phyloP scores from a whole-genome alignment of 2,888 invertebrate species.

The Charanyca ferruginea region DNA sequence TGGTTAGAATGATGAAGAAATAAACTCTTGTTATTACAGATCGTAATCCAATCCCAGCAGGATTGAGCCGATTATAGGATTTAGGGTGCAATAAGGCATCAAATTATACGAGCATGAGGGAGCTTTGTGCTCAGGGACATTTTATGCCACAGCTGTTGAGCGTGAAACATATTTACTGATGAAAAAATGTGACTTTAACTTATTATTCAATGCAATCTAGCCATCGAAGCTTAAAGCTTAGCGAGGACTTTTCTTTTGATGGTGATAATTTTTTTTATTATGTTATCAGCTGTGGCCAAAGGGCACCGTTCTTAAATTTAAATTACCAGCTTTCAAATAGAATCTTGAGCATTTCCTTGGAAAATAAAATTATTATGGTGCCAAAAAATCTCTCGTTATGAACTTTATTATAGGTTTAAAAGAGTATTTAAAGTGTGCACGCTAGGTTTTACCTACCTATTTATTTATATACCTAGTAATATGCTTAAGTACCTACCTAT shows the following conservation, averaged over 20 bases:
- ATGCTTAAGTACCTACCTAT: too few relatives aligned
- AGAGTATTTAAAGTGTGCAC: too few relatives aligned
- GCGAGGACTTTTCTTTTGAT: slow-evolving; percentile 11
- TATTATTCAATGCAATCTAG: slow-evolving; percentile 20
- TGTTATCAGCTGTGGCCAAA: slow-evolving; percentile 20
- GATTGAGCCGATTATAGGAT: slow-evolving; percentile 41
- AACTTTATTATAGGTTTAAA: not conserved
- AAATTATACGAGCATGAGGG: slow-evolving; percentile 34
- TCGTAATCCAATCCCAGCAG: slow-evolving; percentile 30
- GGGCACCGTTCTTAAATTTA: slow-evolving; percentile 23
- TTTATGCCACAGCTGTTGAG: slow-evolving; percentile 36
- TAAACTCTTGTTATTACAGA: slow-evolving; percentile 35
- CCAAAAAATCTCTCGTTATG: not conserved
- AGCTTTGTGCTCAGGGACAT: slow-evolving; percentile 14
- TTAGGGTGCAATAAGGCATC: slow-evolving; percentile 43
- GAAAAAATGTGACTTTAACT: slow-evolving; percentile 14
- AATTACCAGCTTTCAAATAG: slow-evolving; percentile 28
- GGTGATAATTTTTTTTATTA: slow-evolving; percentile 33
- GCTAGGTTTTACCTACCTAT: not conserved
- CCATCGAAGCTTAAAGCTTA: slow-evolving; percentile 13
- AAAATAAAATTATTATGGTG: slow-evolving; percentile 19
- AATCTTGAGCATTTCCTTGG: slow-evolving; percentile 4
- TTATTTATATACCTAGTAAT: too few relatives aligned
- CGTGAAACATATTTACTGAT: slow-evolving; percentile 12
- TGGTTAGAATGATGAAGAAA: slow-evolving; percentile 18